These are phyloP conservation scores for Cephalopterus ornatus DNA, from an alignment of 2,113 vertebrate genomes.

Conservation along the genomic window DNA sequence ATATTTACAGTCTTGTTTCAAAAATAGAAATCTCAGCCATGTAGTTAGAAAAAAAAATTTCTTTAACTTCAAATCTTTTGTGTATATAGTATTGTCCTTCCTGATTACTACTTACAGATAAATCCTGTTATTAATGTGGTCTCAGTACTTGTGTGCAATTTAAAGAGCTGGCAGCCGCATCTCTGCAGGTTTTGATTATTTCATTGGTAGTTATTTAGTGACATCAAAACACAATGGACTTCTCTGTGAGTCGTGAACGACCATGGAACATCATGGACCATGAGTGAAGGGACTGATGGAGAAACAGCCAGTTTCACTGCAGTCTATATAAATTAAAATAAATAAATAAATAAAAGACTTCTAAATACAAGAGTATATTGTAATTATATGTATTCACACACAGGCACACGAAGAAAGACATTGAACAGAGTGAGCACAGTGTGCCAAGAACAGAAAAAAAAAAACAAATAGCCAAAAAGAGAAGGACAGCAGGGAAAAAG, in stretches of 20 bases:
- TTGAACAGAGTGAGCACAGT: slow-evolving; percentile 77
- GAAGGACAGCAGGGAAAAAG: slow-evolving; percentile 78
- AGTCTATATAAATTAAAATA: slow-evolving; percentile 65
- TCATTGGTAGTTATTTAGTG: slow-evolving; percentile 18
- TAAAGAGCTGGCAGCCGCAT: background rate
- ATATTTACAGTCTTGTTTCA: slow-evolving; percentile 11
- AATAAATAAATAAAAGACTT: slow-evolving; percentile 52
- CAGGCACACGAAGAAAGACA: slow-evolving; percentile 73
- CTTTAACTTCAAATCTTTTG: background rate
- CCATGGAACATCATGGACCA: slow-evolving; percentile 53
- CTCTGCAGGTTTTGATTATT: slow-evolving; percentile 34
- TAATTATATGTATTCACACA: slow-evolving; percentile 74
- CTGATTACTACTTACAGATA: background rate
- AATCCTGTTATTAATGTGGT: background rate
- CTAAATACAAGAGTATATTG: slow-evolving; percentile 68
- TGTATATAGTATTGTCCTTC: background rate
- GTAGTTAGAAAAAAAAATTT: background rate
- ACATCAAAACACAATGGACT: slow-evolving; percentile 55
- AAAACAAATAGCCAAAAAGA: slow-evolving; percentile 58
- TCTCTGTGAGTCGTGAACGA: slow-evolving; percentile 60
- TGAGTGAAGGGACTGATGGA: slow-evolving; percentile 64
- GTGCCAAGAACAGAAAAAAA: slow-evolving; percentile 68
- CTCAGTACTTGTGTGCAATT: background rate
- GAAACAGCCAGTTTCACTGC: slow-evolving; percentile 87
- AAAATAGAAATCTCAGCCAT: slow-evolving; percentile 15